phyloP scores from a whole-genome alignment of 2,113 vertebrate genomes.

The Caranx ignobilis region DNA sequence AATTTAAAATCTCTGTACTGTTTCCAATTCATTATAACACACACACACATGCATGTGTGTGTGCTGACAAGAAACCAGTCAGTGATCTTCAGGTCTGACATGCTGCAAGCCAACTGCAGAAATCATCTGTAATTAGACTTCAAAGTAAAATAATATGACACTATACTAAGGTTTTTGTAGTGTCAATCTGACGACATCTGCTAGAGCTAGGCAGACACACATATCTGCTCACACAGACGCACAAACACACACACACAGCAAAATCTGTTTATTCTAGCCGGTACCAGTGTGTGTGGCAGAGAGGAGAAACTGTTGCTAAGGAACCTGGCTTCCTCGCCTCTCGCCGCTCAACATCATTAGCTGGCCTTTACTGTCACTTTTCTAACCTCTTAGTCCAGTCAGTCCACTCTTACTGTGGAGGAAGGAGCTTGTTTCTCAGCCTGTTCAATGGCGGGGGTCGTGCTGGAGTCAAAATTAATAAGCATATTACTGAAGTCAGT shows the following conservation, averaged over 20 bases:
- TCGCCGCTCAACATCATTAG: slow-evolving; percentile 73
- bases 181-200: slow-evolving; percentile 41
- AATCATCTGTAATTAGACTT: slow-evolving; percentile 20
- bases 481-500: slow-evolving; percentile 43
- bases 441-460: slow-evolving; percentile 3
- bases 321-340: slow-evolving; percentile 68
- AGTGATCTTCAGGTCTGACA: slow-evolving; percentile 9
- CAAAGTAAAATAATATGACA: slow-evolving; percentile 35
- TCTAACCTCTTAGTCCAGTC: slow-evolving; percentile 43
- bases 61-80: background rate
- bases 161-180: slow-evolving; percentile 31
- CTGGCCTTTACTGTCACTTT: slow-evolving; percentile 74
- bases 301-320: slow-evolving; percentile 79
- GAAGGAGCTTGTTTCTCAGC: slow-evolving; percentile 14
- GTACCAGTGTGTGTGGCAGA: slow-evolving; percentile 38
- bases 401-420: slow-evolving; percentile 28
- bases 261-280: slow-evolving; percentile 53
- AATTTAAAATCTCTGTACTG: too few relatives aligned
- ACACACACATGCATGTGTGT: background rate
- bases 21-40: too few relatives aligned
- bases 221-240: slow-evolving; percentile 17
- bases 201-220: slow-evolving; percentile 24
- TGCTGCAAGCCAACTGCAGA: slow-evolving; percentile 8
- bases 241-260: slow-evolving; percentile 9
- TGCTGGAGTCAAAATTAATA: slow-evolving; percentile 42